Evolutionary conservation across 1,140 invertebrate genomes (phyloP).

Genomic region (Orussus abietinus): DNA sequence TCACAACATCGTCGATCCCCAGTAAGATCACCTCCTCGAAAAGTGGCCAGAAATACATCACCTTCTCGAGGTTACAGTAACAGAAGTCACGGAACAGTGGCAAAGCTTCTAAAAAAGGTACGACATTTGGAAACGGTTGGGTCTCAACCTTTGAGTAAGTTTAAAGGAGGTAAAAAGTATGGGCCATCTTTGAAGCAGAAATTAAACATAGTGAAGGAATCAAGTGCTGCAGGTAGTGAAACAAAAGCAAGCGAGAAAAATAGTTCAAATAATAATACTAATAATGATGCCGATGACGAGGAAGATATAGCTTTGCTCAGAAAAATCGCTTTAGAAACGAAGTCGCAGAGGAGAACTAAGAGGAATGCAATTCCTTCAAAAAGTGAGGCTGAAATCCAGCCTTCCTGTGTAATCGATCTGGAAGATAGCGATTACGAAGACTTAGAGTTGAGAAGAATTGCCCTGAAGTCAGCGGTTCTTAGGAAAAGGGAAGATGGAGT

Average conservation of each 20-base stretch:
- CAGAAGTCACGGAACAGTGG: conserved; percentile 19
- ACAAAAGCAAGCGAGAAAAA: not conserved
- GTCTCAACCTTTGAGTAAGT: conserved; percentile 9
- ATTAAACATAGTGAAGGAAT: conserved; percentile 37
- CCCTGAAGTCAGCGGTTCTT: conserved; percentile 41
- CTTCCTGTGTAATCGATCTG: no score
- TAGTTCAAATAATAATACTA: conserved; percentile 9
- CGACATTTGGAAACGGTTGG: conserved; percentile 34
- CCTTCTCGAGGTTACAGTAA: conserved; percentile 9
- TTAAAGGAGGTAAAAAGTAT: conserved; percentile 24
- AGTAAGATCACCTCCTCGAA: conserved; percentile 11
- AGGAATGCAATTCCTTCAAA: no score
- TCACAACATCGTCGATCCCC: conserved; percentile 8
- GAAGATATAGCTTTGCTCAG: conserved; percentile 38
- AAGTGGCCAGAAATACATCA: not conserved
- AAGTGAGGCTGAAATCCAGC: no score
- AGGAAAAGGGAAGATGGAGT: conserved; percentile 40
- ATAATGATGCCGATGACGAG: conserved; percentile 28
- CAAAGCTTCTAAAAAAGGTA: conserved; percentile 40
- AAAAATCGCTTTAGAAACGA: conserved; percentile 42
- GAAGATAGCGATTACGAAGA: conserved; percentile 40
- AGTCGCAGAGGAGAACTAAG: no score
- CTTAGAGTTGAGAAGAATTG: conserved; percentile 39
- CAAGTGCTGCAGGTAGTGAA: no score
- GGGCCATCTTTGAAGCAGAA: conserved; percentile 44